phyloP scores from a whole-genome alignment of 2,113 vertebrate genomes.

The Protobothrops flavoviridis region DNA sequence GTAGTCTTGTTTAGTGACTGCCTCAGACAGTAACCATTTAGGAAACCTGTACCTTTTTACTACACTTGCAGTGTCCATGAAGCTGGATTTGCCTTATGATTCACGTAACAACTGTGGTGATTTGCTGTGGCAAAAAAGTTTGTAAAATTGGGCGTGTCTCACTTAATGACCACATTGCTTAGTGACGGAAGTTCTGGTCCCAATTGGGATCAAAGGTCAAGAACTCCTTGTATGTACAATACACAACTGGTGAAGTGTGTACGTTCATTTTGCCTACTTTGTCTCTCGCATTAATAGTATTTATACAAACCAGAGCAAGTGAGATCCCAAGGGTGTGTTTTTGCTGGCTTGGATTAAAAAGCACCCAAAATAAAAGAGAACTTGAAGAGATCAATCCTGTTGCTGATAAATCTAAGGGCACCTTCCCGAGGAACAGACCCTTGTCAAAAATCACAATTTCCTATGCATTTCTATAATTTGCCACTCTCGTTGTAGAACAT shows the following conservation, averaged over 20 bases:
- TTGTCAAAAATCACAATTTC: background rate
- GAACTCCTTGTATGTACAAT: background rate
- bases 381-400: background rate
- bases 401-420: background rate
- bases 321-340: background rate
- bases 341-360: background rate
- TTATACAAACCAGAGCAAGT: background rate
- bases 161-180: background rate
- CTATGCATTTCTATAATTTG: background rate
- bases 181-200: background rate
- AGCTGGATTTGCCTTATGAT: background rate
- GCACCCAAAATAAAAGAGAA: background rate
- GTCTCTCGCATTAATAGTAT: background rate
- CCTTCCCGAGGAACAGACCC: background rate
- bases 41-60: background rate
- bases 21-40: background rate
- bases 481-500: background rate
- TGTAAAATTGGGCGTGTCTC: background rate
- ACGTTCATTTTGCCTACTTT: background rate
- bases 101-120: background rate
- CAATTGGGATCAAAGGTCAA: background rate
- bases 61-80: background rate
- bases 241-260: background rate
- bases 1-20: background rate
- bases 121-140: background rate